Base-by-base conservation (phyloP, 2,888 invertebrate genomes). In the Platerodrilus igneus region DNA sequence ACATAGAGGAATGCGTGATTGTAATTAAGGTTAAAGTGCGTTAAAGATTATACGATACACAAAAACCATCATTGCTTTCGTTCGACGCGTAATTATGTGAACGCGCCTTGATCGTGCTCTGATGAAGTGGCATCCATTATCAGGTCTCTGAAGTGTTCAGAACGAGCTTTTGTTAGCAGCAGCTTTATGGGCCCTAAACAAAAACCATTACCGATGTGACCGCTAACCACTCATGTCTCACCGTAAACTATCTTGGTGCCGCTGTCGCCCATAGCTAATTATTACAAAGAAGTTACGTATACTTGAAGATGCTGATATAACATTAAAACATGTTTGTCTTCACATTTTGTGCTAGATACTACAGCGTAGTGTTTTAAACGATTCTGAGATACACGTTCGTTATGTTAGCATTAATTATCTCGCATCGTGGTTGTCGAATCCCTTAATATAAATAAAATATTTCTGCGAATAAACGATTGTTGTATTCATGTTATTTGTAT, bases 161-260 rank as follows among this genome's bases (percentile, higher is more conserved):
- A 58, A 58, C 57, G 55, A 56, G 57, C 56, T 55, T 59, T 60
- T 60, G 57, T 56, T 52, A 48, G 55, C 48, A 55, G 56, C 58
- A 57, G 51, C 57, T 63, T 63, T 63, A 63, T 62, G 60, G 59
- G 58, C 59, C 58, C 60, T 60, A 60, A 62, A 64, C 60, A 61
- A 63, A 63, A 63, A 63, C 57, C 58, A 61, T 63, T 62, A 62
- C 60, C 46, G 52, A 55, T 53, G 50, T 53, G 48, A 47, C 51
- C 50, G 47, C 43, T 39, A 47, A 44, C 41, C 47, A 44, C 47
- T 46, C 45, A 44, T 44, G 37, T 44, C 44, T 31, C 44, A 26
- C 37, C 26, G 34, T 41, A 43, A 47, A 49, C 41, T 38, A 40
- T 44, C 34, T 32, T 37, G 28, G 35, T 30, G 31, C 39, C 36